Percentiles rank a stretch among this genome's conserved stretches.
Evolutionary conservation across 2,888 invertebrate species (phyloP).

Genomic region (Amphipyra tragopoginis): DNA sequence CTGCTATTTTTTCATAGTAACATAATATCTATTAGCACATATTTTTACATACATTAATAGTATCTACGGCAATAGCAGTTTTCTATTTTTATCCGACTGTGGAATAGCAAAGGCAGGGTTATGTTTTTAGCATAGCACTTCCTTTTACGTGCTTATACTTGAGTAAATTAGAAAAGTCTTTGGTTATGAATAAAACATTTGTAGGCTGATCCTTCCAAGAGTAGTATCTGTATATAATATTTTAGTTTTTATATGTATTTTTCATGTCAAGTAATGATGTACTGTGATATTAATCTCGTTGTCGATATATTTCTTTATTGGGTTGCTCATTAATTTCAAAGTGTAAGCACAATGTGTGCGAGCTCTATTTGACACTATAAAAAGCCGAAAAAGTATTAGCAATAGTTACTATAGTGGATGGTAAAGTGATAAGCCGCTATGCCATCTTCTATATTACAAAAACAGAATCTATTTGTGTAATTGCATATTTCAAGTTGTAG

Average conservation of each 20-base stretch:
- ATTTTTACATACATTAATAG: constrained; percentile 14
- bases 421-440: too few species aligned
- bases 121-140: constrained; percentile 4
- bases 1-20: constrained; percentile 1
- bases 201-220: too few species aligned
- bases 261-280: not conserved
- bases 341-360: not conserved
- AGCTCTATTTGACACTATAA: not conserved
- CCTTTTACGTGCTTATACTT: constrained; percentile 10
- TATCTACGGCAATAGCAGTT: not conserved
- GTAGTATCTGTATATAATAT: too few species aligned
- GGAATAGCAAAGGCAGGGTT: too few species aligned
- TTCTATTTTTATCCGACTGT: constrained; percentile 4
- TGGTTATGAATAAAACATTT: constrained; percentile 19
- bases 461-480: too few species aligned
- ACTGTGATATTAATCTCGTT: not conserved
- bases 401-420: too few species aligned
- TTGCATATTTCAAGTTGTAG: too few species aligned
- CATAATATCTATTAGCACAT: constrained; percentile 24
- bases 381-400: not conserved
- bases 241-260: too few species aligned
- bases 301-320: not conserved
- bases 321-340: not conserved
- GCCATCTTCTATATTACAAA: too few species aligned
- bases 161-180: not conserved